Base-by-base conservation (phyloP, 2,888 invertebrate species). In the Nebria salina region DNA sequence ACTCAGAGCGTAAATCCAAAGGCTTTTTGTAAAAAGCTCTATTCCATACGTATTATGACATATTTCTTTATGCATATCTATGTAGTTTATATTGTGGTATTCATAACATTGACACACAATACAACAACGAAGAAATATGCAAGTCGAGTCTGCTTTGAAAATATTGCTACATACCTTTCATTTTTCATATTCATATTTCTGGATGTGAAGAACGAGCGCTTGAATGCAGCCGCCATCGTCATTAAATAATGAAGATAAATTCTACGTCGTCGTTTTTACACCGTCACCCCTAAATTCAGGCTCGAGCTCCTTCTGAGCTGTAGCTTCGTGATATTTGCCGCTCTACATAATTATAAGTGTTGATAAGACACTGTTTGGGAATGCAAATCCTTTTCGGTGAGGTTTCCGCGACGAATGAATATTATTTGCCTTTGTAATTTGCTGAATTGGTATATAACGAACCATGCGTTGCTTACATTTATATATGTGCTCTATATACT, bases 391-490 rank as follows among this genome's bases (percentile, higher is more conserved):
- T 73, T 42, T 54, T 54, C 54, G 54, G 54, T 54, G 73, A 15
- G 73, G 73, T 34, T 34, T 73, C 73, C 78, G 72, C 34, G 9
- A 41, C 66, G 78, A 78, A 78, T 73, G 73, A 78, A 78, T 78
- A 73, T 73, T 78, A 78, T 78, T 78, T 78, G 78, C 78, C 78
- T 78, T 78, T 78, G 73, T 78, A 78, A 78, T 78, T 78, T 73
- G 78, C 78, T 78, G 78, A 78, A 78, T 78, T 78, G 73, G 73
- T 65, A 11, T 42, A n/a, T 15, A 41, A 15, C 15, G 26, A n/a
- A 34, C n/a, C 15, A 20, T 41, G 41, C 15, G 41, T 41, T 54
- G 34, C 43, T 9, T 11, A 41, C 41, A 42, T 20, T 20, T 41
- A 41, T 6, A 41, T 41, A 20, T 34, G 70, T 70, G 20, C 20